Percentiles rank a stretch among this genome's conserved stretches.
Conservation (phyloP, 2,113 vertebrate genomes). For the Oceanites oceanicus region DNA sequence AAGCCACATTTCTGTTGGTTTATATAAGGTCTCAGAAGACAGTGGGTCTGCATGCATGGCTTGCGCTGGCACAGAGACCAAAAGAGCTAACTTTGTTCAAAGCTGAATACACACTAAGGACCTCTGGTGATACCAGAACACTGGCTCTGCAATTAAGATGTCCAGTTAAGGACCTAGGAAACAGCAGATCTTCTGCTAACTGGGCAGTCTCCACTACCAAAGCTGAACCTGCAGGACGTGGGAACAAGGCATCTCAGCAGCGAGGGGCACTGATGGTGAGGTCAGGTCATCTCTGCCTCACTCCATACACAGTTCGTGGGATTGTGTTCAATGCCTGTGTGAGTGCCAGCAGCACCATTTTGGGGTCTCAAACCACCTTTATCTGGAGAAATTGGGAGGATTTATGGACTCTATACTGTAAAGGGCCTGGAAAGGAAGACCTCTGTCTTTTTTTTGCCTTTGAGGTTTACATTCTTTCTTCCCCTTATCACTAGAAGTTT, state of each 20-base stretch:
- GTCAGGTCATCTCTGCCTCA: background rate
- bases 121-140: background rate
- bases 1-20: background rate
- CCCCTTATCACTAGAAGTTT: background rate
- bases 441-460: background rate
- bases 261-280: fast-evolving
- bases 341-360: background rate
- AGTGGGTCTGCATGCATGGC: background rate
- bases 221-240: background rate
- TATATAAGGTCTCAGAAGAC: background rate
- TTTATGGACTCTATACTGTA: background rate
- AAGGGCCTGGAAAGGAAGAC: background rate
- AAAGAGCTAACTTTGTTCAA: background rate
- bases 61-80: background rate
- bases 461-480: conserved; percentile 29
- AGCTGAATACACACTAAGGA: background rate
- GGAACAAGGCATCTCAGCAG: background rate
- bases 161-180: background rate
- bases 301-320: background rate
- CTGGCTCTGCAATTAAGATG: background rate
- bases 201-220: background rate
- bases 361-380: background rate
- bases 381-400: background rate
- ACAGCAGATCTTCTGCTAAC: background rate
- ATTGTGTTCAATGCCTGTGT: background rate